These are phyloP conservation scores for Sebastes dallii DNA, from an alignment of 2,797 vertebrate species.

Conservation along the genomic window DNA sequence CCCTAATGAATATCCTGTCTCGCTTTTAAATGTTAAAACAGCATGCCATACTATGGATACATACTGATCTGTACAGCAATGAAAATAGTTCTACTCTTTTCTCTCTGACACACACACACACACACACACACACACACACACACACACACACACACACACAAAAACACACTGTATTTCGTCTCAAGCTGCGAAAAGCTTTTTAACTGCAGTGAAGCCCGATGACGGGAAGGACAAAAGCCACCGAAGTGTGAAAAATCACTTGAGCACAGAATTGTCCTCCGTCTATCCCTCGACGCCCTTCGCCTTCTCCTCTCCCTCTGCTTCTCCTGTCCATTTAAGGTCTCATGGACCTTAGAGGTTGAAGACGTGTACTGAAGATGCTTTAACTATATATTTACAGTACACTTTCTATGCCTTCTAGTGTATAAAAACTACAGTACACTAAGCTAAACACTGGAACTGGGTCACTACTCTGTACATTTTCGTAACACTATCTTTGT, in stretches of 20 bases:
- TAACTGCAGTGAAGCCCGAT: constrained; percentile 9
- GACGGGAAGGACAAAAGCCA: constrained; percentile 19
- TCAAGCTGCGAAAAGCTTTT: constrained; percentile 22
- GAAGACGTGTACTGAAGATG: background rate
- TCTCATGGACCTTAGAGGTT: background rate
- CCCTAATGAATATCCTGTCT: too few relatives aligned
- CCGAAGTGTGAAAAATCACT: constrained; percentile 44
- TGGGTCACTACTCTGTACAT: constrained; percentile 4
- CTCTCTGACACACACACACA: background rate
- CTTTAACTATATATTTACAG: background rate
- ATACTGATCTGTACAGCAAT: background rate
- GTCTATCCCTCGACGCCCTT: constrained; percentile 12
- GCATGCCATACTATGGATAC: background rate
- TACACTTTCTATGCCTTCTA: background rate
- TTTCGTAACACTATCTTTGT: background rate
- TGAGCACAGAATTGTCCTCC: constrained; percentile 30
- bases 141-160: background rate
- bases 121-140: background rate
- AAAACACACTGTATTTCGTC: background rate
- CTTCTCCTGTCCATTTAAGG: constrained; percentile 6
- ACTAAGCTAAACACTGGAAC: constrained; percentile 1
- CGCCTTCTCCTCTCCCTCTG: background rate
- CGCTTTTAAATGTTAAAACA: too few relatives aligned
- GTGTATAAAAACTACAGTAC: background rate
- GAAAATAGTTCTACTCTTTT: background rate